phyloP scores from a whole-genome alignment of 2,113 vertebrate species.

The Cyanoramphus novaezelandiae region DNA sequence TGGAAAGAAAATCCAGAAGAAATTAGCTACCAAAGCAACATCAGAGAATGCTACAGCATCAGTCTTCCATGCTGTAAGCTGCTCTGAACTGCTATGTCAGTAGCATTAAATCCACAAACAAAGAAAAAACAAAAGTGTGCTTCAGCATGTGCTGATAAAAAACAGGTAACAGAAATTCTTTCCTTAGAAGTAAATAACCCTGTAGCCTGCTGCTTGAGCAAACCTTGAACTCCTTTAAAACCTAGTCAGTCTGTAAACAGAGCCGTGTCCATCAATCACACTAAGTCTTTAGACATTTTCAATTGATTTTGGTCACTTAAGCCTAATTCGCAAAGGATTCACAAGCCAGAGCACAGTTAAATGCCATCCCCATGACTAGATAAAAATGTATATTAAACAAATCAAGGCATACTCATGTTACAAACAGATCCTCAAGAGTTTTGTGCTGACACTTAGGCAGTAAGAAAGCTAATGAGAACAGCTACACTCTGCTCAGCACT shows the following conservation, averaged over 20 bases:
- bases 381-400: conserved; percentile 32
- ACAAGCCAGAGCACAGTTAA: background rate
- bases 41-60: background rate
- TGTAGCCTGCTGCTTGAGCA: background rate
- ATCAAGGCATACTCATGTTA: conserved; percentile 1
- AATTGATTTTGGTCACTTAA: conserved; percentile 29
- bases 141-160: background rate
- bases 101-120: background rate
- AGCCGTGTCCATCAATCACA: background rate
- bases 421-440: conserved; percentile 3
- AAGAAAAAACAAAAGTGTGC: background rate
- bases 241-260: background rate
- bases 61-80: background rate
- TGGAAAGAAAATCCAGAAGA: background rate
- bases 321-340: background rate
- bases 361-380: background rate
- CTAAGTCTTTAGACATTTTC: conserved; percentile 4
- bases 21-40: background rate
- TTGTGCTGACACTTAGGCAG: background rate
- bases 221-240: conserved; percentile 19
- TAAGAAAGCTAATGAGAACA: conserved; percentile 16
- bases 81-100: background rate
- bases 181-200: background rate
- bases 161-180: background rate
- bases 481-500: background rate